Conservation (phyloP, 2,797 vertebrate genomes). For the Diplodus sargus region DNA sequence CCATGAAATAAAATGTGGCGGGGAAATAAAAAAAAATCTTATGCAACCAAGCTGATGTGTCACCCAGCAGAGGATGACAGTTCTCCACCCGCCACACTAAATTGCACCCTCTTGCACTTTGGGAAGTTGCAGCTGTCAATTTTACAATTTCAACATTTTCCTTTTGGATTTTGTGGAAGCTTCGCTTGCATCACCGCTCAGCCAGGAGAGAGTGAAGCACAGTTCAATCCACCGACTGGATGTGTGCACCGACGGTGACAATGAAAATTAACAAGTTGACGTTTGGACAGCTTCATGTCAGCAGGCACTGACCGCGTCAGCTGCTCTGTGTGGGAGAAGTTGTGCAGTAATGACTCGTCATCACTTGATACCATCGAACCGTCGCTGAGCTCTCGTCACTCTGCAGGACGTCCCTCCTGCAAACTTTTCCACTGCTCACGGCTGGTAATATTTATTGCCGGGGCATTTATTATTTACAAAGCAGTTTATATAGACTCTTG, state of each 20-base stretch:
- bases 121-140: constrained; percentile 23
- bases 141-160: constrained; percentile 6
- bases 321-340: neutral
- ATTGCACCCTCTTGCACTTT: constrained; percentile 24
- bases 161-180: constrained; percentile 9
- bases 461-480: constrained; percentile 56
- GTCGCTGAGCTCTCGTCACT: constrained; percentile 14
- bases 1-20: neutral
- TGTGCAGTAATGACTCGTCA: neutral
- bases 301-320: constrained; percentile 2
- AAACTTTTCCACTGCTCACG: constrained; percentile 13
- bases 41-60: neutral
- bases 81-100: neutral
- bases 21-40: neutral
- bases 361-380: constrained; percentile 3
- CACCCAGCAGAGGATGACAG: neutral
- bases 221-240: neutral
- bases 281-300: neutral
- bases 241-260: neutral
- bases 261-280: constrained; percentile 12
- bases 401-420: neutral
- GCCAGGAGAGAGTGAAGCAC: neutral
- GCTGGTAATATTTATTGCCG: constrained; percentile 25
- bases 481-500: constrained; percentile 23
- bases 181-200: constrained; percentile 17